Conservation (phyloP, 2,888 invertebrate species). For the Lasius fuliginosus region DNA sequence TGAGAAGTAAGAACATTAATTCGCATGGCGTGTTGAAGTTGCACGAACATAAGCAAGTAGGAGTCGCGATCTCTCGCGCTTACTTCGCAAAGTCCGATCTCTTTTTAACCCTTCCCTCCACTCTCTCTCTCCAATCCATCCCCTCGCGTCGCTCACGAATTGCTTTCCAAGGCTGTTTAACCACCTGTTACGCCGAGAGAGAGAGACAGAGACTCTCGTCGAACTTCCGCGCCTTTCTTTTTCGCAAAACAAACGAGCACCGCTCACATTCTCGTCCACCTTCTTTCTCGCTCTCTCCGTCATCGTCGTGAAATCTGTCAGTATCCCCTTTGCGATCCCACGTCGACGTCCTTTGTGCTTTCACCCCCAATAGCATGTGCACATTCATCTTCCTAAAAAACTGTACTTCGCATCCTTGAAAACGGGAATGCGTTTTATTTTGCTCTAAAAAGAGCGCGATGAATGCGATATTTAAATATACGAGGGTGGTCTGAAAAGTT, state of each 20-base stretch:
- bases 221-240: conserved; percentile 77
- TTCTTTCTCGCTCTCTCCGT: background rate
- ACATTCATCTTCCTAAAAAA: background rate
- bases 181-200: conserved; percentile 82
- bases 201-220: conserved; percentile 67
- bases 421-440: background rate
- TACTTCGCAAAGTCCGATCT: conserved; percentile 56
- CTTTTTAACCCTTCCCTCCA: conserved; percentile 58
- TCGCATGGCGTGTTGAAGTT: conserved; percentile 5
- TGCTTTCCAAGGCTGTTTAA: conserved; percentile 82
- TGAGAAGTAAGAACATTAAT: conserved; percentile 44
- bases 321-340: background rate
- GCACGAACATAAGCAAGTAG: conserved; percentile 28
- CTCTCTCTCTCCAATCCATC: background rate
- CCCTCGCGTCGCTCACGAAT: conserved; percentile 54
- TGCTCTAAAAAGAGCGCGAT: background rate
- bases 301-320: conserved; percentile 9
- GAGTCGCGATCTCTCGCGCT: conserved; percentile 32
- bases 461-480: too few species aligned
- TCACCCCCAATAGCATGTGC: background rate
- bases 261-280: conserved; percentile 24
- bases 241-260: conserved; percentile 78
- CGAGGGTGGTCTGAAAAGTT: too few species aligned
- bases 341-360: too few species aligned
- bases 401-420: background rate